Conservation (phyloP, 2,113 vertebrate genomes). For the Leptobrachium ailaonicum region DNA sequence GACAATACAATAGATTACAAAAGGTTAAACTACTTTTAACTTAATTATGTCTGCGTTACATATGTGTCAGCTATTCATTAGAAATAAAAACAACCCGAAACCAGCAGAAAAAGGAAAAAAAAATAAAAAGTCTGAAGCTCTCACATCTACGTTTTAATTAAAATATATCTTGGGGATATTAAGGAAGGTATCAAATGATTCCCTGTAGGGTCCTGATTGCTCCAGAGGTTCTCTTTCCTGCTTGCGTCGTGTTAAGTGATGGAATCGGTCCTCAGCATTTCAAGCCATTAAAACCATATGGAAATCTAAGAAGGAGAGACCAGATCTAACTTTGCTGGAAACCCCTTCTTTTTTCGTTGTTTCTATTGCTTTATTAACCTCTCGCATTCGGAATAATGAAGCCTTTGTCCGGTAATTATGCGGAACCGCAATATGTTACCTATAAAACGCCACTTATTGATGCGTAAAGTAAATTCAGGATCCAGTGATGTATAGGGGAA, state of each 20-base stretch:
- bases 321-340: background rate
- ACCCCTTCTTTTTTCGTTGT: background rate
- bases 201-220: constrained; percentile 16
- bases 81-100: background rate
- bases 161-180: background rate
- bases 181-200: constrained; percentile 39
- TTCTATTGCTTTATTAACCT: constrained; percentile 9
- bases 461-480: background rate
- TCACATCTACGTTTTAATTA: no score
- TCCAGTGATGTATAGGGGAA: constrained; percentile 5
- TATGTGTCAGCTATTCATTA: constrained; percentile 2
- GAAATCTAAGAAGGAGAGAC: constrained; percentile 18
- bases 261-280: constrained; percentile 1
- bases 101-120: constrained; percentile 6
- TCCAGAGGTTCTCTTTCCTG: constrained; percentile 35
- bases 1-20: constrained; percentile 11
- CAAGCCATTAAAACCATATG: constrained; percentile 29
- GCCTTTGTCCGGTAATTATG: background rate
- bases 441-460: background rate
- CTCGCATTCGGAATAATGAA: background rate
- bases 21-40: background rate
- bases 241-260: constrained; percentile 27
- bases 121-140: background rate
- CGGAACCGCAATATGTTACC: background rate
- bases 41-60: background rate